A percentile compares a stretch with the other conserved stretches of the same genome.
These are phyloP conservation scores for Danaus chrysippus DNA, from an alignment of 2,888 invertebrate species.

Conservation along the genomic window DNA sequence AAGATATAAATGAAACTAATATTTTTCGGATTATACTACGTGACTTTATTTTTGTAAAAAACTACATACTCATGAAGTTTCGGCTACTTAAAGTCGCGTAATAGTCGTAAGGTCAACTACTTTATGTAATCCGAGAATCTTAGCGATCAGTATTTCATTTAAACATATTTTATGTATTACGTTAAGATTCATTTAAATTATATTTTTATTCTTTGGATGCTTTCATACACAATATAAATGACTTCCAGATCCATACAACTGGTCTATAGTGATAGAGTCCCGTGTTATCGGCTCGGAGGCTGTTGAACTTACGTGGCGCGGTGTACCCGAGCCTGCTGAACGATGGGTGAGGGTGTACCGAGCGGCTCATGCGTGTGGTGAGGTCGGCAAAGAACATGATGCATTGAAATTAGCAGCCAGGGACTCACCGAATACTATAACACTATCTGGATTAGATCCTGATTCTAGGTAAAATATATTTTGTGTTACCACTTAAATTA, in stretches of 20 bases:
- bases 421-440: slow-evolving; percentile 57
- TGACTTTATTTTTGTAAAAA: no score
- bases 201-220: no score
- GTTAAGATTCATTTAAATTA: no score
- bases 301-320: slow-evolving; percentile 89
- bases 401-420: slow-evolving; percentile 63
- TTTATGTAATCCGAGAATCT: no score
- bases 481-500: not conserved
- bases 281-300: slow-evolving; percentile 86
- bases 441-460: slow-evolving; percentile 66
- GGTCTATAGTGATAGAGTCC: slow-evolving; percentile 87
- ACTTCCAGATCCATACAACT: slow-evolving; percentile 86
- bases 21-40: no score
- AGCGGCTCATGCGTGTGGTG: slow-evolving; percentile 81
- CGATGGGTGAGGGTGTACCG: slow-evolving; percentile 94
- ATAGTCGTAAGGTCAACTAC: no score
- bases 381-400: slow-evolving; percentile 63
- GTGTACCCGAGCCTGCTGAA: slow-evolving; percentile 92
- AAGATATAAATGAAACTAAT: no score
- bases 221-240: no score
- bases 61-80: no score
- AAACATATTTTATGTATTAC: no score
- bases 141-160: no score
- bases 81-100: no score
- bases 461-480: slow-evolving; percentile 75